Conservation (phyloP, 2,797 vertebrate genomes). For the Danio jaintianensis region DNA sequence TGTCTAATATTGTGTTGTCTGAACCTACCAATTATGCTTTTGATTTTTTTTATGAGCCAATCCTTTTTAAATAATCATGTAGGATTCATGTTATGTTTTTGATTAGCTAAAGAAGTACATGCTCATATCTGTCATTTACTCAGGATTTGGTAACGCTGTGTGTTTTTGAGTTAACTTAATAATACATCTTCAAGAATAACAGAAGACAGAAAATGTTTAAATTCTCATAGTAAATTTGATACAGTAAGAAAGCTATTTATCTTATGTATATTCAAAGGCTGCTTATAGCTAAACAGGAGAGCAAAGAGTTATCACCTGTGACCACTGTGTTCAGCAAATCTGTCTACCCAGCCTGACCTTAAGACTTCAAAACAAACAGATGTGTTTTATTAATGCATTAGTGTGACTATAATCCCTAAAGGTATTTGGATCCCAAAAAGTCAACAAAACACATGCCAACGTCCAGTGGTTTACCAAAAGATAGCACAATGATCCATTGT, state of each 20-base stretch:
- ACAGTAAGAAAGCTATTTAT: background rate
- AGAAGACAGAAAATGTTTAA: background rate
- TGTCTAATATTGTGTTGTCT: too few species aligned
- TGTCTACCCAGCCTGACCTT: constrained; percentile 26
- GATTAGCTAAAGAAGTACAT: background rate
- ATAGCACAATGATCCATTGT: constrained; percentile 63
- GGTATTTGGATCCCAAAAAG: constrained; percentile 48
- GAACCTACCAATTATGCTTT: background rate
- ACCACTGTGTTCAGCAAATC: constrained; percentile 13
- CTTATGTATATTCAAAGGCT: constrained; percentile 16
- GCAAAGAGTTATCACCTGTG: constrained; percentile 9
- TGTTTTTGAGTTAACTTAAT: too few species aligned
- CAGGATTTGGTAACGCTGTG: background rate
- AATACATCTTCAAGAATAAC: background rate
- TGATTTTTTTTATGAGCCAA: background rate
- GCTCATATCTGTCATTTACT: background rate
- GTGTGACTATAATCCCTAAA: constrained; percentile 51
- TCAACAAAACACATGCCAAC: constrained; percentile 56
- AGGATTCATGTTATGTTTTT: background rate
- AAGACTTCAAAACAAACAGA: constrained; percentile 57
- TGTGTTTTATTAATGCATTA: constrained; percentile 57
- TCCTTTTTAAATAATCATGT: background rate
- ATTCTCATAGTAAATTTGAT: background rate
- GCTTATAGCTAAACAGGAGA: background rate
- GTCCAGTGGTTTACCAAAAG: constrained; percentile 65